Conservation (phyloP, 2,113 vertebrate species). For the Lathamus discolor region DNA sequence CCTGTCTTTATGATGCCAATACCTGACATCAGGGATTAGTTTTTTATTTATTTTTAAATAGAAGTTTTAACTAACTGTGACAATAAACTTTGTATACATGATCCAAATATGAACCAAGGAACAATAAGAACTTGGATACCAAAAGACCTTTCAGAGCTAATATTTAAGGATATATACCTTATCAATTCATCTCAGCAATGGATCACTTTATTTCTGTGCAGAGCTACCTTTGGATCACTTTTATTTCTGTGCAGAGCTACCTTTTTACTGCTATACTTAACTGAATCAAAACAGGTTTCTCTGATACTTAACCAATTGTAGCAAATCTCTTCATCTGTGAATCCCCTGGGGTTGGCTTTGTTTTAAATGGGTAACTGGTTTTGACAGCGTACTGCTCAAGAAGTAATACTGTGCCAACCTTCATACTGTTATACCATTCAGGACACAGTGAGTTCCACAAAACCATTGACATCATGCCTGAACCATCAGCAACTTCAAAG, state of each 20-base stretch:
- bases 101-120: neutral
- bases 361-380: slow-evolving; percentile 81
- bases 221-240: neutral
- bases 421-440: slow-evolving; percentile 87
- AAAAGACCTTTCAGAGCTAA: neutral
- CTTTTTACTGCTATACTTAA: neutral
- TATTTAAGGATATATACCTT: neutral
- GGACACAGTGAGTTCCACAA: slow-evolving; percentile 90
- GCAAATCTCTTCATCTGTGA: slow-evolving; percentile 80
- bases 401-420: slow-evolving; percentile 83
- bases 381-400: slow-evolving; percentile 86
- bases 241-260: neutral
- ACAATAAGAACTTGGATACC: neutral
- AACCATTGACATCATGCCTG: slow-evolving; percentile 87
- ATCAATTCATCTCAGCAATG: neutral
- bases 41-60: neutral
- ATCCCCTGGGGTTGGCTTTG: slow-evolving; percentile 80
- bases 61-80: neutral
- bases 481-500: slow-evolving; percentile 91
- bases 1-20: neutral
- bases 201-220: neutral
- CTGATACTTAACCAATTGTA: slow-evolving; percentile 82
- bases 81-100: neutral
- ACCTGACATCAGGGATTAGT: neutral
- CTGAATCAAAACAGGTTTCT: neutral